Conservation (phyloP, 2,797 vertebrate genomes). For the Myiothlypis chrysogaster region DNA sequence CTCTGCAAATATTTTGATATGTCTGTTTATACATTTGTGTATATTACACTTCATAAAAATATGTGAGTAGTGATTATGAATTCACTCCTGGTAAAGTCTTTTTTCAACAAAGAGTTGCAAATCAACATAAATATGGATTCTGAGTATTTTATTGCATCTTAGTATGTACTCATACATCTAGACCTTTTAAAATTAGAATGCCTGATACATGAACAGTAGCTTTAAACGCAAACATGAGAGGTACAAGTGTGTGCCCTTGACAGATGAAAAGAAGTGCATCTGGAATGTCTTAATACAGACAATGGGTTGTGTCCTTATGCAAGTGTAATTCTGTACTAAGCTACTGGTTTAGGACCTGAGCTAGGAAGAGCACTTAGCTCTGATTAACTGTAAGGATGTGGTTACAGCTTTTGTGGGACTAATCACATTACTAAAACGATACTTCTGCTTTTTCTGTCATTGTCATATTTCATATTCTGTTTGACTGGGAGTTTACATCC, state of each 20-base stretch:
- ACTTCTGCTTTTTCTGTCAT: not conserved
- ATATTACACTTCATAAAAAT: not conserved
- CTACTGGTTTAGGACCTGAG: not conserved
- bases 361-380: not conserved
- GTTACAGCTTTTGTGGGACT: not conserved
- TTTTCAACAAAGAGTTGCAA: not conserved
- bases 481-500: not conserved
- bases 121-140: not conserved
- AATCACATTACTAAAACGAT: not conserved
- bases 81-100: not conserved
- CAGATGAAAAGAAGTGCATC: not conserved
- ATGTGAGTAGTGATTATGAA: not conserved
- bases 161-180: not conserved
- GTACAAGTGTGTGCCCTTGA: not conserved
- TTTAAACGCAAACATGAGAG: not conserved
- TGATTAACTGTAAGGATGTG: not conserved
- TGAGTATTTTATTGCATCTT: not conserved
- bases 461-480: not conserved
- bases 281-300: not conserved
- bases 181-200: not conserved
- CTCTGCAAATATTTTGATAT: not conserved
- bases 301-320: not conserved
- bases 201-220: not conserved
- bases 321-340: not conserved
- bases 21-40: not conserved